Conservation (phyloP, 1,140 invertebrate species). For the Colletes latitarsis region DNA sequence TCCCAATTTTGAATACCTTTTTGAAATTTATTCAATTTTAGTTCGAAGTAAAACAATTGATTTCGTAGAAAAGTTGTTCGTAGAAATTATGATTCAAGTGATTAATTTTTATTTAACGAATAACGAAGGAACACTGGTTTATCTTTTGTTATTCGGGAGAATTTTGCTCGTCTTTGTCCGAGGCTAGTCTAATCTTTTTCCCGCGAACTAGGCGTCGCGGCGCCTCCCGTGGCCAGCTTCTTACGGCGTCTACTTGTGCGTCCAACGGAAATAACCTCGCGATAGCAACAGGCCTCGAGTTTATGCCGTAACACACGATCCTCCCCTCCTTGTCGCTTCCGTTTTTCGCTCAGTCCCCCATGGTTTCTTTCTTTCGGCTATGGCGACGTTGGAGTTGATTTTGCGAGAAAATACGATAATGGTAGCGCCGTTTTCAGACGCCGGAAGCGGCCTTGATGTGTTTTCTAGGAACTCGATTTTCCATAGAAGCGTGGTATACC, state of each 20-base stretch:
- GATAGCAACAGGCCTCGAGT: slow-evolving; percentile 39
- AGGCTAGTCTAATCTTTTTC: slow-evolving; percentile 25
- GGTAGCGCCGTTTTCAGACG: background rate
- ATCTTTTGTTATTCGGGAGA: too few species aligned
- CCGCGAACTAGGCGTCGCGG: slow-evolving; percentile 2
- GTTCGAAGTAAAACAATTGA: too few species aligned
- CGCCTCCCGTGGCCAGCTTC: slow-evolving; percentile 16
- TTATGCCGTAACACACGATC: slow-evolving; percentile 42
- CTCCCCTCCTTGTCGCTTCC: slow-evolving; percentile 15
- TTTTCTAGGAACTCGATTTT: slow-evolving; percentile 23
- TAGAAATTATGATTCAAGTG: too few species aligned
- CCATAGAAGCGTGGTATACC: background rate
- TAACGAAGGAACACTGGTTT: too few species aligned
- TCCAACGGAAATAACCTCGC: slow-evolving; percentile 57
- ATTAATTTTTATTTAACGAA: too few species aligned
- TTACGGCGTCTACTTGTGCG: slow-evolving; percentile 21
- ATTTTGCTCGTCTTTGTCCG: too few species aligned
- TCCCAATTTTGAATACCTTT: too few species aligned
- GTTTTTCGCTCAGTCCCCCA: background rate
- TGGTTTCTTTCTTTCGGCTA: slow-evolving; percentile 2
- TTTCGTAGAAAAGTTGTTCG: too few species aligned
- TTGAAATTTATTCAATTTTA: too few species aligned
- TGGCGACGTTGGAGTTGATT: slow-evolving; percentile 11
- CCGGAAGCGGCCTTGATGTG: slow-evolving; percentile 1
- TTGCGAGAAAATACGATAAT: slow-evolving; percentile 35